phyloP scores from a whole-genome alignment of 2,113 vertebrate genomes.

The Trogon melanurus region DNA sequence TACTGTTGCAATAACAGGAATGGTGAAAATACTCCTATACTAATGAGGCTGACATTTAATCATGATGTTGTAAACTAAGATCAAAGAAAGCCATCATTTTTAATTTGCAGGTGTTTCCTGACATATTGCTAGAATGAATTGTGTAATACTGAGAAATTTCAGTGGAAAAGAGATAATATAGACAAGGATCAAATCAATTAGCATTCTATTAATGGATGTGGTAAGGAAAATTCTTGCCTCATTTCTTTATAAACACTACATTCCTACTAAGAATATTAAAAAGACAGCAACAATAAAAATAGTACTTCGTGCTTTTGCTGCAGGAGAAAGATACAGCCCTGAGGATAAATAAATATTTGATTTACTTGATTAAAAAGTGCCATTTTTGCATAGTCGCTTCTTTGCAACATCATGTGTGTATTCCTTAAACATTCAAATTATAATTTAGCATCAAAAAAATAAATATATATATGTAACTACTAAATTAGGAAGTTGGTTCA shows the following conservation, averaged over 20 bases:
- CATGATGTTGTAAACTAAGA: not conserved
- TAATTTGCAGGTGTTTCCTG: not conserved
- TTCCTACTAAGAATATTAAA: not conserved
- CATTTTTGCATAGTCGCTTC: not conserved
- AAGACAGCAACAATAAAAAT: not conserved
- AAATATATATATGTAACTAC: not conserved
- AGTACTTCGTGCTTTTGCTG: not conserved
- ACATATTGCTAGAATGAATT: not conserved
- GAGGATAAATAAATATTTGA: not conserved
- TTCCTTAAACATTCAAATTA: not conserved
- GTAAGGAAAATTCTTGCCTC: not conserved
- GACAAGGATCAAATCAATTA: not conserved
- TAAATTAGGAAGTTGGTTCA: not conserved
- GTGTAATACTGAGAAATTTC: not conserved
- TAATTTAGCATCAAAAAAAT: not conserved
- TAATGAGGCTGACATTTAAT: constrained; percentile 47
- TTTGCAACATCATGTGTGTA: not conserved
- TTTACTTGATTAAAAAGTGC: not conserved
- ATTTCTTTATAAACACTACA: not conserved
- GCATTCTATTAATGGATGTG: not conserved
- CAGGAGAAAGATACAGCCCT: not conserved
- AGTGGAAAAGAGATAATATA: not conserved
- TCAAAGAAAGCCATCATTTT: not conserved
- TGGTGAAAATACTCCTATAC: not conserved
- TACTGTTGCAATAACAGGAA: not conserved